Evolutionary conservation across 2,888 invertebrate species (phyloP).

Genomic region (Mimachlamys varia): DNA sequence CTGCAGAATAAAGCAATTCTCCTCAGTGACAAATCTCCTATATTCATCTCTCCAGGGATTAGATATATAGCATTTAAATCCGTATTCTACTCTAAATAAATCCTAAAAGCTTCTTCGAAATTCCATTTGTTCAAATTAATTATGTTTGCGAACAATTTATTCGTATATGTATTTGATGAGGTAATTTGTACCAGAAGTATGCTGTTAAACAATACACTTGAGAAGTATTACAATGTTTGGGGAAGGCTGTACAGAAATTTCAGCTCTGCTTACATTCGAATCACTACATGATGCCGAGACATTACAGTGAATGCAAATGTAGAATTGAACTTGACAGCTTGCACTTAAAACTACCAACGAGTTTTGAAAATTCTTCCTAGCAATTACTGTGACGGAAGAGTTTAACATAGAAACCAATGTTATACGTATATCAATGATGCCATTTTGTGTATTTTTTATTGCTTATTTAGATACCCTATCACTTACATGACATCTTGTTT

Average conservation of each 20-base stretch:
- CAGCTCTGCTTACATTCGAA: not conserved
- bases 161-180: not conserved
- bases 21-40: not conserved
- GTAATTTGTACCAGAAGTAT: constrained; percentile 23
- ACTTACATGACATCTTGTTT: not conserved
- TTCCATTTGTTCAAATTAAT: constrained; percentile 34
- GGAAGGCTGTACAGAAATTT: not conserved
- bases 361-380: not conserved
- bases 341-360: not conserved
- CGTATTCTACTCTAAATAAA: not conserved
- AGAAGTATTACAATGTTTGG: not conserved
- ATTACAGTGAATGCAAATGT: not conserved
- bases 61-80: constrained; percentile 23
- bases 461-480: not conserved
- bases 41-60: not conserved
- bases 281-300: not conserved
- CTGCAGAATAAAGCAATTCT: not conserved
- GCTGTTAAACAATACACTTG: not conserved
- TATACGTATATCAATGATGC: not conserved
- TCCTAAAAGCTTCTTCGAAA: not conserved
- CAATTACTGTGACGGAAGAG: not conserved
- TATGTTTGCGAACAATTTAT: constrained; percentile 23
- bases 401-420: not conserved
- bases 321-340: not conserved
- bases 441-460: not conserved